Conservation (phyloP, 2,113 vertebrate species). For the Cinclus mexicanus region DNA sequence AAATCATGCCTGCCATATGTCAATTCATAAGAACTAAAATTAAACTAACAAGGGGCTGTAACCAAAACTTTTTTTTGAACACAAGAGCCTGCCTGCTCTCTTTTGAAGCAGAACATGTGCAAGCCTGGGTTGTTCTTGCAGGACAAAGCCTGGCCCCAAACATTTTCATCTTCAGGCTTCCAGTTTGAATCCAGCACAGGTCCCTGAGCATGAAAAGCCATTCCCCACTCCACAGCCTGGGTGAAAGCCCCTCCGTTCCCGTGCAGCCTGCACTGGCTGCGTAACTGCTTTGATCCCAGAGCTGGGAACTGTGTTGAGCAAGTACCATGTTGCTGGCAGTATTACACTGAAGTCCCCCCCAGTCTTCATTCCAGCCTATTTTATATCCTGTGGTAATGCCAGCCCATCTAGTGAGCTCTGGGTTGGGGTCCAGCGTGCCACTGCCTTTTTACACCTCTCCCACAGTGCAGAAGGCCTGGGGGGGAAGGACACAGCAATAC, state of each 20-base stretch:
- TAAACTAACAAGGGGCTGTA: slow-evolving; percentile 60
- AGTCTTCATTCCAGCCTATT: neutral
- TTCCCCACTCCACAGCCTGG: neutral
- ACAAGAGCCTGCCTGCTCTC: neutral
- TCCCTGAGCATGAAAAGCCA: neutral
- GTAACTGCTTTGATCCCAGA: neutral
- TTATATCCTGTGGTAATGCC: neutral
- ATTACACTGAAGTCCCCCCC: neutral
- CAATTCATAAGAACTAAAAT: slow-evolving; percentile 61
- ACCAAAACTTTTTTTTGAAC: slow-evolving; percentile 50
- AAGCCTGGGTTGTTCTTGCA: neutral
- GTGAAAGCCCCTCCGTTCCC: neutral
- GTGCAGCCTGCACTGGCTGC: neutral
- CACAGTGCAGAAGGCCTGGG: slow-evolving; percentile 16
- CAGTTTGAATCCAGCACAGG: neutral
- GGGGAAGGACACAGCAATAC: slow-evolving; percentile 11
- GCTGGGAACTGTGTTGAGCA: neutral
- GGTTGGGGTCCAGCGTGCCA: neutral
- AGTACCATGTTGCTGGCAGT: neutral
- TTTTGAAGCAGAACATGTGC: slow-evolving; percentile 23
- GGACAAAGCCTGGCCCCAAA: neutral
- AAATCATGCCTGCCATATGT: slow-evolving; percentile 68
- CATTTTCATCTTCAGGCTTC: neutral
- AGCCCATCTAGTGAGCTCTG: neutral
- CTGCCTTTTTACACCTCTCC: slow-evolving; percentile 24